Conservation (phyloP, 2,888 invertebrate genomes). For the Lepidonotus clava region DNA sequence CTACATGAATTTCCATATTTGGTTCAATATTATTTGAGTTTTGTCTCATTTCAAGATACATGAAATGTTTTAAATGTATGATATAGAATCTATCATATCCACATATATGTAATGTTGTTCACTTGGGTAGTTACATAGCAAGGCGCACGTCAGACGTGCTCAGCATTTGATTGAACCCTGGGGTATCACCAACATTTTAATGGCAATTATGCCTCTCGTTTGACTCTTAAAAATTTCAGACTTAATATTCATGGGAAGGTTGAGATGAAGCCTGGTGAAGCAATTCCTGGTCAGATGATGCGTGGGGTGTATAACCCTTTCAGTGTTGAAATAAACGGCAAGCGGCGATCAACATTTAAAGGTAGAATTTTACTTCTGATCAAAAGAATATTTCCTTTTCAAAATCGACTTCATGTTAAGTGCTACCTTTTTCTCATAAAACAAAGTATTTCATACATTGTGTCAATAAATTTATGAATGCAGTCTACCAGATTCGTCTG, state of each 20-base stretch:
- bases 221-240: background rate
- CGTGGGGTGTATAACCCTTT: slow-evolving; percentile 5
- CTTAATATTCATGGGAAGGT: slow-evolving; percentile 2
- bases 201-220: background rate
- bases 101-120: background rate
- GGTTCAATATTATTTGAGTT: too few relatives aligned
- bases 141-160: background rate
- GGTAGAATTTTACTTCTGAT: background rate
- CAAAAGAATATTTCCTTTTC: too few relatives aligned
- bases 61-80: background rate
- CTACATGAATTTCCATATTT: too few relatives aligned
- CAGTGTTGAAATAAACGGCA: background rate
- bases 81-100: background rate
- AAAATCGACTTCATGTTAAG: too few relatives aligned
- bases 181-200: background rate
- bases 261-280: background rate
- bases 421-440: too few relatives aligned
- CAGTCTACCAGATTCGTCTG: too few relatives aligned
- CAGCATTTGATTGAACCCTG: background rate
- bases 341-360: background rate
- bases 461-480: too few relatives aligned
- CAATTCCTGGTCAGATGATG: slow-evolving; percentile 12
- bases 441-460: too few relatives aligned
- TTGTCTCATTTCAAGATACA: background rate
- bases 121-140: background rate